phyloP scores from a whole-genome alignment of 2,797 vertebrate genomes.

The Gadopsis bispinosus region DNA sequence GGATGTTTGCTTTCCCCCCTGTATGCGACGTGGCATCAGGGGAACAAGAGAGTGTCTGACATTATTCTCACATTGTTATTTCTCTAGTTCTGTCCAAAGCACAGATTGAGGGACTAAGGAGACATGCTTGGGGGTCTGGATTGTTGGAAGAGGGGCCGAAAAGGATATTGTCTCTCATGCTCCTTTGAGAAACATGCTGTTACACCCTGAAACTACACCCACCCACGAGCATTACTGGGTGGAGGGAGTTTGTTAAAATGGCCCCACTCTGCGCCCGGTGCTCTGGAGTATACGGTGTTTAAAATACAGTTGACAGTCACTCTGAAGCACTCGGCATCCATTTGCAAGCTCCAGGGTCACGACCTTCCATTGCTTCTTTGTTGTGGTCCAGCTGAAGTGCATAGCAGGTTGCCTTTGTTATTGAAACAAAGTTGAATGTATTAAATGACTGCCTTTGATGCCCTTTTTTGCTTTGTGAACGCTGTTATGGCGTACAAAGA shows the following conservation, averaged over 20 bases:
- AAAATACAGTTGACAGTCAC: constrained; percentile 79
- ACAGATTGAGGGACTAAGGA: constrained; percentile 9
- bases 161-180: constrained; percentile 28
- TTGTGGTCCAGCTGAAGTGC: constrained; percentile 85
- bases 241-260: constrained; percentile 73
- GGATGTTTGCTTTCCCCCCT: constrained; percentile 67
- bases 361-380: constrained; percentile 77
- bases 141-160: constrained; percentile 26
- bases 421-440: constrained; percentile 80
- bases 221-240: constrained; percentile 53
- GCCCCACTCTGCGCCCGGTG: constrained; percentile 61
- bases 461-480: constrained; percentile 68
- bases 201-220: constrained; percentile 53
- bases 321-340: constrained; percentile 75
- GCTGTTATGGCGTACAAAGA: constrained; percentile 71
- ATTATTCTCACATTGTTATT: constrained; percentile 55
- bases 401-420: constrained; percentile 84
- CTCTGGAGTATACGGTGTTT: constrained; percentile 63
- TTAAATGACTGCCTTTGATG: constrained; percentile 83
- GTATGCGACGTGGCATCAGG: constrained; percentile 61
- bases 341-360: constrained; percentile 73
- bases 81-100: constrained; percentile 32
- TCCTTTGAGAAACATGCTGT: constrained; percentile 46
- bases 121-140: constrained; percentile 8
- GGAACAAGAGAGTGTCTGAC: constrained; percentile 48